phyloP scores from a whole-genome alignment of 2,888 invertebrate species.

The Acanthosepion lycidas region DNA sequence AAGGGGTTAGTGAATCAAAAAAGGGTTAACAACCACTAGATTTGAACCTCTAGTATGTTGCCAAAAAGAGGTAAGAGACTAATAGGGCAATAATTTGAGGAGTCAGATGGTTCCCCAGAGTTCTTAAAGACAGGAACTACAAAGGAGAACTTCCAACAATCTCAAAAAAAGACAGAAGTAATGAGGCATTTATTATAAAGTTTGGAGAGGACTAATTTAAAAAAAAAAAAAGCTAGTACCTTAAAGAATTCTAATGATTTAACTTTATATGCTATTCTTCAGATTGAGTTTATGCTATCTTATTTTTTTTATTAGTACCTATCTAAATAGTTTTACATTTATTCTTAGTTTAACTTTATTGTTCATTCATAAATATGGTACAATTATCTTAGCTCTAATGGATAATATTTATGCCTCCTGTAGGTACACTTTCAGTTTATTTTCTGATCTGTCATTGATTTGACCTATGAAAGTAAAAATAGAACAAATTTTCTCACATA shows the following conservation, averaged over 20 bases:
- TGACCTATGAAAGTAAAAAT: slow-evolving; percentile 22
- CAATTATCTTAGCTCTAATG: background rate
- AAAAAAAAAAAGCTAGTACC: background rate
- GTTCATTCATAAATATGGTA: background rate
- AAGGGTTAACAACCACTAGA: no score
- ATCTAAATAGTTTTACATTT: background rate
- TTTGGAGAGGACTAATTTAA: no score
- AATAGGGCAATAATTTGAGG: no score
- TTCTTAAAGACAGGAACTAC: no score
- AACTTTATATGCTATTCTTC: background rate
- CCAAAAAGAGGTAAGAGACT: no score
- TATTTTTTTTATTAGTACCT: background rate
- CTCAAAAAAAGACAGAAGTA: no score
- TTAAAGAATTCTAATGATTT: background rate
- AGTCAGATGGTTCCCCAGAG: no score
- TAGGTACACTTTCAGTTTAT: background rate
- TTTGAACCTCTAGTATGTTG: no score
- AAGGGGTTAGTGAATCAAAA: no score
- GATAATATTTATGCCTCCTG: background rate
- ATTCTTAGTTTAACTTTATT: background rate
- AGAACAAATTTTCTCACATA: background rate
- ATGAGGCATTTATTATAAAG: no score
- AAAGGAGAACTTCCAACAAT: no score
- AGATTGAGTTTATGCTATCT: background rate
- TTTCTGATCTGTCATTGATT: background rate